phyloP scores from a whole-genome alignment of 2,888 invertebrate species.

The Patella depressa region DNA sequence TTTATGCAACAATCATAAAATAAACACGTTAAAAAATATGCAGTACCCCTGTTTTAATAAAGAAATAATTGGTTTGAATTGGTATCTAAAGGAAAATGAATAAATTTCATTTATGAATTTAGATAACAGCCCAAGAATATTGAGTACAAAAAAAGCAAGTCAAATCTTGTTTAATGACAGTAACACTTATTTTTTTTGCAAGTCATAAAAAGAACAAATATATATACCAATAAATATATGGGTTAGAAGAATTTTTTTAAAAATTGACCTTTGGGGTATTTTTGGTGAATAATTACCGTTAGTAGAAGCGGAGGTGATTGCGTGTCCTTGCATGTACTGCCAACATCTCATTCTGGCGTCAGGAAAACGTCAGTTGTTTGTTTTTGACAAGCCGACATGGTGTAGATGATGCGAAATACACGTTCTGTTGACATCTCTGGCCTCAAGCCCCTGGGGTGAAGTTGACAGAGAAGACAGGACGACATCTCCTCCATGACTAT shows the following conservation, averaged over 20 bases:
- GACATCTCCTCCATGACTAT: not conserved
- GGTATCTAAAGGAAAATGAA: too few relatives aligned
- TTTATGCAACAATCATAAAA: too few relatives aligned
- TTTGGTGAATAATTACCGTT: not conserved
- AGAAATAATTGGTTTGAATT: too few relatives aligned
- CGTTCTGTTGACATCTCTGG: not conserved
- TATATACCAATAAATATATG: too few relatives aligned
- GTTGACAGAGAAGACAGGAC: not conserved
- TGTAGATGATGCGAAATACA: not conserved
- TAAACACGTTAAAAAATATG: too few relatives aligned
- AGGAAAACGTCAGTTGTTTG: conserved; percentile 1
- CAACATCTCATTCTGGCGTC: not conserved
- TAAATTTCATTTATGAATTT: too few relatives aligned
- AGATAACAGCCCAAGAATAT: too few relatives aligned
- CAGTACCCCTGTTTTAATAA: too few relatives aligned
- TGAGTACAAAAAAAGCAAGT: not conserved
- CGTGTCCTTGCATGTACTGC: not conserved
- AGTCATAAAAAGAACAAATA: too few relatives aligned
- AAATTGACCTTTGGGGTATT: too few relatives aligned
- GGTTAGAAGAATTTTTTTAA: too few relatives aligned
- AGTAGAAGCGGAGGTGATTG: not conserved
- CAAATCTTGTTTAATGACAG: not conserved
- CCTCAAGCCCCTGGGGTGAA: conserved; percentile 2
- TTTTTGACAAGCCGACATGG: not conserved
- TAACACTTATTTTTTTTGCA: too few relatives aligned